Percentiles rank a stretch among this genome's conserved stretches.
phyloP scores from a whole-genome alignment of 2,797 vertebrate genomes.

The Hafferia zeledoni region DNA sequence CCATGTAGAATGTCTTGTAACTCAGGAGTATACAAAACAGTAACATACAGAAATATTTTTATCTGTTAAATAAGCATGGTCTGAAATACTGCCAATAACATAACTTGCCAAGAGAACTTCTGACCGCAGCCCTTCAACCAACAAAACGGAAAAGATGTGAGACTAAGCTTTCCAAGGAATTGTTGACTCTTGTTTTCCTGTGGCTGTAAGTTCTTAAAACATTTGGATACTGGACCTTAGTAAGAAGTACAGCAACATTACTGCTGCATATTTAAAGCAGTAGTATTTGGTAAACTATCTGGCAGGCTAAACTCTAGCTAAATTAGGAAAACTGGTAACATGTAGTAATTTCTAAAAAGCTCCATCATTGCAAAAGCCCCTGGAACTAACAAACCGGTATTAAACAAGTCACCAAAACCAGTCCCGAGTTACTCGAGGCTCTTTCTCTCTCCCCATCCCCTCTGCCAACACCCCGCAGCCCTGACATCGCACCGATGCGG shows the following conservation, averaged over 20 bases:
- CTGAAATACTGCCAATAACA: background rate
- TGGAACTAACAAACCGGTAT: background rate
- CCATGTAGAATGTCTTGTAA: background rate
- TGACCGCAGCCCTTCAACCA: background rate
- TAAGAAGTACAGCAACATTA: background rate
- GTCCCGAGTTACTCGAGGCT: fast-evolving
- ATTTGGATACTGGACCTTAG: background rate
- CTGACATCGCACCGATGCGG: background rate
- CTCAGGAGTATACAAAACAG: background rate
- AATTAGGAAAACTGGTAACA: background rate
- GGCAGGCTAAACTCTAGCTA: background rate
- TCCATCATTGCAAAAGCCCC: background rate
- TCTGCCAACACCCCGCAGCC: background rate
- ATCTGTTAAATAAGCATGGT: background rate
- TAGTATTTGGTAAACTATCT: background rate
- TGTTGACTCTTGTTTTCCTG: background rate
- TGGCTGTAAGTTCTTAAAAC: background rate
- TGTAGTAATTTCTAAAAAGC: background rate
- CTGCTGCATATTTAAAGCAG: background rate
- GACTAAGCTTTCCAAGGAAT: background rate
- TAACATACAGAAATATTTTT: background rate
- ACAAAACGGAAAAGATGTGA: background rate
- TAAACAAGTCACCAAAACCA: background rate
- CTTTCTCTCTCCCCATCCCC: background rate
- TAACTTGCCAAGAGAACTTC: background rate